Evolutionary conservation across 23 tunicate species (phyloP), one percentile per base, ranked within the genome.

Genomic region (Halocynthia aurantium): DNA sequence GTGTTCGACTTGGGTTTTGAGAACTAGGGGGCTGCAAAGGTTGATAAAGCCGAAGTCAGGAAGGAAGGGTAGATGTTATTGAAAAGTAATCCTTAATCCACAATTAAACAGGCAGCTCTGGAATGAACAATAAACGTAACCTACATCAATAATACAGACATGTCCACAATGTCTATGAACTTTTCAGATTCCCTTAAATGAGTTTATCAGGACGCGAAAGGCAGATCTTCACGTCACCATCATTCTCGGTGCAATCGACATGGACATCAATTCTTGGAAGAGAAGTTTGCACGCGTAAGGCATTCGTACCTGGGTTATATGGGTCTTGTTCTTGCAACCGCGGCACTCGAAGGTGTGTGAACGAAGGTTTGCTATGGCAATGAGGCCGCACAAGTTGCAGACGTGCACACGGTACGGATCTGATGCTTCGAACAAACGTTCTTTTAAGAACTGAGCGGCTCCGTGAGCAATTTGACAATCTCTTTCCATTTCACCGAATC

Each of bases 391-490:
- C 53, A 96, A 50, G 61, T 96, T 96, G 81, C 99, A 96, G 10
- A 96, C 99, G 69, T 96, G 99, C 61, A 96, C 99, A 22, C 94
- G 77, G 78, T 96, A 96, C 52, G 99, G 99, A 66, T 96, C 99
- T 7, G 99, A 96, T 8, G 96, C 99, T 65, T 96, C 99, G 62
- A 96, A 96, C 62, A 96, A 63, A 31, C 99, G 86, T 72, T 96
- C 99, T 51, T 83, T 81, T 6, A 96, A 61, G 70, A 96, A 96
- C 69, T 96, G 99, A 11, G 99, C 92, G 7, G 99, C 99, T 7
- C 99, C 99, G 69, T 96, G 99, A 74, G 99, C 99, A 69, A 96
- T 96, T 71, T 96, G 99, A 75, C 99, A 96, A 90, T 96, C 99
- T 15, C 99, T 83, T 80, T 96, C 99, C 99, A 96, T 96, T 88